Base-by-base conservation (phyloP, 2,888 invertebrate species). In the Chrysopilus asiliformis region DNA sequence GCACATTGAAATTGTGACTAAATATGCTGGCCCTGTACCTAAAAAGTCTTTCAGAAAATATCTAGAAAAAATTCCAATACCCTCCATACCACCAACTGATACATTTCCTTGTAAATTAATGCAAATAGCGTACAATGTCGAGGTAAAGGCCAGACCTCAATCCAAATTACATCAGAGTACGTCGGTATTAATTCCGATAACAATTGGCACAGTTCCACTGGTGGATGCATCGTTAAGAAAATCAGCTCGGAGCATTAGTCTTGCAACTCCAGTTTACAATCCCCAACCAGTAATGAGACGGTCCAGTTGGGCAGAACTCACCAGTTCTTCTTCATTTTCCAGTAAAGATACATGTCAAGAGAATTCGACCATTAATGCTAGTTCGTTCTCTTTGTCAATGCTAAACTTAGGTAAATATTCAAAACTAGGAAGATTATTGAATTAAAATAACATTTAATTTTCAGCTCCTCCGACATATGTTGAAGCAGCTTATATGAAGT, bases 401-500 rank as follows among this genome's bases (percentile, higher is more conserved):
- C n/a, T n/a, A n/a, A n/a, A n/a, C n/a, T n/a, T n/a, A n/a, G n/a
- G 22, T 22, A 22, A 22, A 10, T 22, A 22, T 22, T 8, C 7
- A 22, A 22, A 22, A 8, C 22, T 22, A 10, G 10, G 10, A 22
- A 22, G 22, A 22, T 22, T 22, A 8, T 10, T 12, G 12, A 18
- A 29, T 15, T 33, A 19, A 3, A 24, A 32, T 31, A 10, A 17
- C 10, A 14, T 38, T 37, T 15, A 22, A 13, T 32, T 42, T 44
- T 1, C 22, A 64, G 64, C 58, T 7, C 61, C 62, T 4, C 63
- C 64, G 7, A 53, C 60, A 2, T 64, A 61, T 40, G 61, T 63
- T 28, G 56, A 63, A 42, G 59, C 59, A 30, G 52, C 58, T 44
- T 55, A 60, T 48, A 52, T 60, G 53, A 55, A 47, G 1, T 32